Conservation (phyloP, 2,888 invertebrate genomes). For the Conistra vaccinii region DNA sequence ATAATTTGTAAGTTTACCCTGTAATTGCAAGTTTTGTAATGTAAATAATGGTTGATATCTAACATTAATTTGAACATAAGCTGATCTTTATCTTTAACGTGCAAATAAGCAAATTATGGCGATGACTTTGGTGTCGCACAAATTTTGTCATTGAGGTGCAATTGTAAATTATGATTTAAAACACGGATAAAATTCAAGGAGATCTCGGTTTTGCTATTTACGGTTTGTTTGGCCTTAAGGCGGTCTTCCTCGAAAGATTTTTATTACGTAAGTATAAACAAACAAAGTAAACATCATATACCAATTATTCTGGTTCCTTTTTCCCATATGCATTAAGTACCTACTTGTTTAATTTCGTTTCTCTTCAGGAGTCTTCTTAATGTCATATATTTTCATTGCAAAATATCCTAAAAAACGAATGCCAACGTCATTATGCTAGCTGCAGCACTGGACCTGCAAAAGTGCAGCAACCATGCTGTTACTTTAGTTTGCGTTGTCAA, state of each 20-base stretch:
- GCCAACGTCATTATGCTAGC: not conserved
- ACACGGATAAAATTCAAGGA: constrained; percentile 38
- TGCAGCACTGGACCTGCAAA: not conserved
- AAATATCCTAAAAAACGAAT: not conserved
- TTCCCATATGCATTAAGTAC: constrained; percentile 6
- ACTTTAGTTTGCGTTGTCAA: constrained; percentile 7
- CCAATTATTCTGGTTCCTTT: not conserved
- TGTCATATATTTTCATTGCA: not conserved
- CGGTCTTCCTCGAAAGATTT: constrained; percentile 21
- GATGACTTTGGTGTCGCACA: constrained; percentile 13
- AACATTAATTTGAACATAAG: constrained; percentile 29
- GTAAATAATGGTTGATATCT: constrained; percentile 20
- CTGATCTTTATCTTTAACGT: constrained; percentile 45
- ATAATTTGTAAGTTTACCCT: constrained; percentile 8
- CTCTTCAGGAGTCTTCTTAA: not conserved
- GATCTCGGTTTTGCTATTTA: constrained; percentile 25
- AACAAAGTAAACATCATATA: not conserved
- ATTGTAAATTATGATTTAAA: constrained; percentile 17
- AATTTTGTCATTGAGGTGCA: constrained; percentile 23
- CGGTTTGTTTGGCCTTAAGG: constrained; percentile 32
- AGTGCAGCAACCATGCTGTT: not conserved
- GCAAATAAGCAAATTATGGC: constrained; percentile 36
- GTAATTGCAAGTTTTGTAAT: constrained; percentile 23
- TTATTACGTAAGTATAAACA: not conserved
- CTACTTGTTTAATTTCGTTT: not conserved